Conservation (phyloP, 2,113 vertebrate genomes). For the Xenus cinereus region DNA sequence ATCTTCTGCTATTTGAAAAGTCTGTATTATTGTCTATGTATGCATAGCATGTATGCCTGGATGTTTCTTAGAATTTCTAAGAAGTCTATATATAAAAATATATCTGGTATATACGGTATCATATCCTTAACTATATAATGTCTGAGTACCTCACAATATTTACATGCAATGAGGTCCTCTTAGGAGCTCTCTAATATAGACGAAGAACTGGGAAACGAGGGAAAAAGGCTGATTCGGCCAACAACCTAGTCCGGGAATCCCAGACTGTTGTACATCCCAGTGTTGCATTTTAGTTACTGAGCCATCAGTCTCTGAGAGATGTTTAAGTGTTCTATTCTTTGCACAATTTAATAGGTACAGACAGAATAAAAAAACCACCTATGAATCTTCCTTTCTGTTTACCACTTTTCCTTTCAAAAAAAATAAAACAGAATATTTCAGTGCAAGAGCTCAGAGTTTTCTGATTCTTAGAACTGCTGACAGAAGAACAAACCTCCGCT, state of each 20-base stretch:
- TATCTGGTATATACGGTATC: background rate
- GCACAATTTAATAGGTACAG: background rate
- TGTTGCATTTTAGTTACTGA: rapidly evolving
- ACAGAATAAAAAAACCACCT: background rate
- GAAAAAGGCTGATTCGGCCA: background rate
- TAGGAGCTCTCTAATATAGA: background rate
- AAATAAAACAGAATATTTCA: background rate
- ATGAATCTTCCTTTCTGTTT: background rate
- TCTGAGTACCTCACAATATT: background rate
- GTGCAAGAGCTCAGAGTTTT: background rate
- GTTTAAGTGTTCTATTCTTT: background rate
- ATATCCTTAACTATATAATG: rapidly evolving
- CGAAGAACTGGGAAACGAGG: background rate
- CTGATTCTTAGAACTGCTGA: background rate
- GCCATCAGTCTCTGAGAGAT: background rate
- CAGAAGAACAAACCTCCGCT: background rate
- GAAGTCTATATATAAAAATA: background rate
- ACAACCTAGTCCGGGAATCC: background rate
- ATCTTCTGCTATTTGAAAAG: background rate
- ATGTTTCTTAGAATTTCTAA: background rate
- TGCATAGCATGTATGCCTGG: background rate
- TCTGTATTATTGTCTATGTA: background rate
- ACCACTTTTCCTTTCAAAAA: background rate
- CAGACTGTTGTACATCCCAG: rapidly evolving
- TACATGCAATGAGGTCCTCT: background rate